phyloP scores from a whole-genome alignment of 2,888 invertebrate genomes.

The Abrostola tripartita region DNA sequence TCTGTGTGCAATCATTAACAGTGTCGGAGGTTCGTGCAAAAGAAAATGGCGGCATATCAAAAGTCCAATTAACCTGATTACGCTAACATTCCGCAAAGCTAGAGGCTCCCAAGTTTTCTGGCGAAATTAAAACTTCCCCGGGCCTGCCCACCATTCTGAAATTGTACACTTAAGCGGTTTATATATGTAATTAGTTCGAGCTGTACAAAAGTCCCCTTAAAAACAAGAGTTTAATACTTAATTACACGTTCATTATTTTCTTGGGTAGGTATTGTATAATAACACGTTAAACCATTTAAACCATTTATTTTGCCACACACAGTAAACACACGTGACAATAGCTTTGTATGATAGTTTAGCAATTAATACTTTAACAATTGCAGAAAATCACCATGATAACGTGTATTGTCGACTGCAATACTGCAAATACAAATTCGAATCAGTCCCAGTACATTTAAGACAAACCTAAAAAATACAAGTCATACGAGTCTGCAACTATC shows the following conservation, averaged over 20 bases:
- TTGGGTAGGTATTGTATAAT: neutral
- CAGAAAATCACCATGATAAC: no score
- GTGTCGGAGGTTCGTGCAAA: constrained; percentile 32
- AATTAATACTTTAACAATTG: no score
- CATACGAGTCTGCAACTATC: no score
- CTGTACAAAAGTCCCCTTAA: constrained; percentile 3
- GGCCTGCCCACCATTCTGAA: constrained; percentile 44
- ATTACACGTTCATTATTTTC: neutral
- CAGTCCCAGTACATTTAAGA: no score
- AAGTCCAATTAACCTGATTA: constrained; percentile 67
- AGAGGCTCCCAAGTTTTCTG: constrained; percentile 54
- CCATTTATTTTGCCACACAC: no score
- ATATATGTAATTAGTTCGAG: constrained; percentile 32
- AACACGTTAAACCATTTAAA: no score
- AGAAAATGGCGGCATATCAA: constrained; percentile 58
- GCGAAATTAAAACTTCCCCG: constrained; percentile 67
- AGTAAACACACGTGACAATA: no score
- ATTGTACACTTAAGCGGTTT: constrained; percentile 43
- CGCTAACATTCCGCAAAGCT: constrained; percentile 54
- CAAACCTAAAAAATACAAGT: no score
- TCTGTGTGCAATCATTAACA: constrained; percentile 37
- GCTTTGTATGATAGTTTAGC: no score
- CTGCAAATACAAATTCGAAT: no score
- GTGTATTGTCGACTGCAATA: no score
- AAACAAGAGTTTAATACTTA: neutral